Conservation (phyloP, 2,888 invertebrate genomes). For the Cistogaster globosa region DNA sequence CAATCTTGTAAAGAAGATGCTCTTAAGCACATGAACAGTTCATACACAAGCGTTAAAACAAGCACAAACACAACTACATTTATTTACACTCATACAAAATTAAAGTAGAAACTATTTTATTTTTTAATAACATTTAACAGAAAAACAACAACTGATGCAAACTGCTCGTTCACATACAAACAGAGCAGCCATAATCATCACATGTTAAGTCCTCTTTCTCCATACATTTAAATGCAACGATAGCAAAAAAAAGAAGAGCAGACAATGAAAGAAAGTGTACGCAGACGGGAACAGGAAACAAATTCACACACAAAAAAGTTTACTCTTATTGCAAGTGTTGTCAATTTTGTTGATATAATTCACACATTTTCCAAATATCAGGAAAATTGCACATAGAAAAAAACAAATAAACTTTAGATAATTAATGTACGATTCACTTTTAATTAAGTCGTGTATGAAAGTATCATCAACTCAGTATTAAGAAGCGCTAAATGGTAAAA, state of each 20-base stretch:
- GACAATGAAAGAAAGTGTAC: background rate
- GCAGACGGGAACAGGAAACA: background rate
- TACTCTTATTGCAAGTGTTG: background rate
- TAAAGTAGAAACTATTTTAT: conserved; percentile 23
- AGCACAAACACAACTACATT: background rate
- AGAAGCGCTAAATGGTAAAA: too few species aligned
- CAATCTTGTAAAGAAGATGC: conserved; percentile 28
- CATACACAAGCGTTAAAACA: background rate
- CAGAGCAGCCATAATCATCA: conserved; percentile 11
- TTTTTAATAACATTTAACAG: conserved; percentile 47
- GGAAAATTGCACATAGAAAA: background rate
- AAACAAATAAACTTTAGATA: background rate
- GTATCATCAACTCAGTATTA: too few species aligned
- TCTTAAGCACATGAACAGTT: background rate
- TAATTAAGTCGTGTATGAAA: too few species aligned
- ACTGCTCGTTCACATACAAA: conserved; percentile 11
- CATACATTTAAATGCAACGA: background rate
- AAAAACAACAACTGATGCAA: conserved; percentile 41
- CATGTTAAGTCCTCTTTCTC: conserved; percentile 1
- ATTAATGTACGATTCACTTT: too few species aligned
- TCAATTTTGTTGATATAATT: background rate
- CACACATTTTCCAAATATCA: background rate
- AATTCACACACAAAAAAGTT: background rate
- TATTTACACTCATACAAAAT: background rate
- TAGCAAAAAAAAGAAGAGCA: background rate